A percentile compares a stretch with the other conserved stretches of the same genome.
Evolutionary conservation across 2,888 invertebrate species (phyloP).

Genomic region (Ceraclea dissimilis): DNA sequence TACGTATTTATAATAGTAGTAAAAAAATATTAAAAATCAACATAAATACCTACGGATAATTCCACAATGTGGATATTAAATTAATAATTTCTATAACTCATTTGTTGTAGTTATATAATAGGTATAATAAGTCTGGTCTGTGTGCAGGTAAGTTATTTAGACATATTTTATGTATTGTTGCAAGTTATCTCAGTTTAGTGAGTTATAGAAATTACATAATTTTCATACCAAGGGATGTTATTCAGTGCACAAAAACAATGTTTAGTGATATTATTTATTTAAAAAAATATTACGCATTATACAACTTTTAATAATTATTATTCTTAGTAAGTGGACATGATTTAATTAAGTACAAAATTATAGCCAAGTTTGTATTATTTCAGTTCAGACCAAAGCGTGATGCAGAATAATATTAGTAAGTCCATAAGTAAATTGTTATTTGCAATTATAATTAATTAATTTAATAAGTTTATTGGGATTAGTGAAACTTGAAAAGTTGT

Average conservation of each 20-base stretch:
- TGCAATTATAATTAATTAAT: neutral
- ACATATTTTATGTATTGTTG: too few relatives aligned
- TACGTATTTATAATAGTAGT: neutral
- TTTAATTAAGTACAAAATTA: conserved; percentile 4
- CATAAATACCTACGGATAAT: neutral
- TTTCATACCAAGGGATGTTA: neutral
- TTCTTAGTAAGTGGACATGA: conserved; percentile 3
- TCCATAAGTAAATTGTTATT: neutral
- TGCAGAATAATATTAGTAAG: conserved; percentile 2
- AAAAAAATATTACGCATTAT: conserved; percentile 6
- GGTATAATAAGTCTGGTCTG: too few relatives aligned
- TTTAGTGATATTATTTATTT: conserved; percentile 6
- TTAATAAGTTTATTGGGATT: neutral
- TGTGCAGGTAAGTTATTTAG: too few relatives aligned
- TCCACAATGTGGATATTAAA: neutral
- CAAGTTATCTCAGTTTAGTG: too few relatives aligned
- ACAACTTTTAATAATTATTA: conserved; percentile 5
- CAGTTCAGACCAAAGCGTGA: conserved; percentile 18
- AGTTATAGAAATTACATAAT: conserved; percentile 1
- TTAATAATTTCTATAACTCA: neutral
- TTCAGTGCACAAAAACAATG: conserved; percentile 4
- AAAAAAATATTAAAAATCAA: neutral
- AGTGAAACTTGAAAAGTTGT: neutral
- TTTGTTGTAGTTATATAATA: too few relatives aligned
- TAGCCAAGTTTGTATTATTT: conserved; percentile 2